Evolutionary conservation across 92 coral and sea anemone species (phyloP), one percentile per base, ranked within the genome.

Genomic region (Epizoanthus stellaris): DNA sequence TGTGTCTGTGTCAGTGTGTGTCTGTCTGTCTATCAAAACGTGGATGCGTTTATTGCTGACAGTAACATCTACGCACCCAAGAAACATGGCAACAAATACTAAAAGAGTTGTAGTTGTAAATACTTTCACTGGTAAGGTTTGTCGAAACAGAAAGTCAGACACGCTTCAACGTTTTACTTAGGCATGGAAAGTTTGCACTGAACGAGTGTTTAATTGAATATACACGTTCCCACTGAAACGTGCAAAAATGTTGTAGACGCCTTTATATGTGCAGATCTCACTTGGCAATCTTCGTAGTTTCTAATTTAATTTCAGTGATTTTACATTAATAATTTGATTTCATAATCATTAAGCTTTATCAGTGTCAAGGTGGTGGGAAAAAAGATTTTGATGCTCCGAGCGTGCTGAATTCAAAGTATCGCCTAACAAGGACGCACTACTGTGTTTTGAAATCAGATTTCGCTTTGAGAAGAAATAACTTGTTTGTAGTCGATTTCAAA

Each of bases 161-260:
- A 20, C 59, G 83, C 52, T 79, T 79, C 83, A 79, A 63, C 83
- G 57, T 39, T n/a, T 19, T 34, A 40, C 21, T 57, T 76, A 17
- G 23, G 81, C 25, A 76, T 60, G 67, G 70, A 38, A 76, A 42
- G 13, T 6, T 79, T 79, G 56, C 23, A 63, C 60, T 47, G 66
- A 77, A 79, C 67, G 83, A 63, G 83, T 23, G 42, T 43, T 79
- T 79, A 79, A 79, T 79, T 79, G 71, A 63, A 17, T 61, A 4
- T 14, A 13, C 71, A 79, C 83, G 83, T 45, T 79, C 6, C 58
- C 21, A 79, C 83, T 79, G 83, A 79, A 79, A 61, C 83, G 83
- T 79, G 83, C 71, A 49, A 42, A 45, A 62, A 63, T 15, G 4
- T 14, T 43, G 83, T 79, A 63, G 15, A 70, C 72, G 58, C 72